Percentiles rank a stretch among this genome's conserved stretches.
These are phyloP conservation scores for Micromussa lordhowensis DNA, from an alignment of 92 coral and sea anemone genomes.

Conservation along the genomic window DNA sequence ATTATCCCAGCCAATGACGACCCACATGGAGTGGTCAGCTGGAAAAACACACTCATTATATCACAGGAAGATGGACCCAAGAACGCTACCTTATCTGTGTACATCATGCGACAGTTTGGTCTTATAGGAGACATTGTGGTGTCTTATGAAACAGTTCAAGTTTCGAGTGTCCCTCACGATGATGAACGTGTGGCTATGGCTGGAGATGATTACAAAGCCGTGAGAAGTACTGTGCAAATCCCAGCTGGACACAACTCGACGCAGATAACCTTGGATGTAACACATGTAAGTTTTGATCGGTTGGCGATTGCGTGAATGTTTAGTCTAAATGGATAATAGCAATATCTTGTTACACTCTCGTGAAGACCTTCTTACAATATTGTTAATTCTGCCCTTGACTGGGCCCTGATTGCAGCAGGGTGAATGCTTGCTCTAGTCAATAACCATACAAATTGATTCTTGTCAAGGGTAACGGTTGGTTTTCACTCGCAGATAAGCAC, in stretches of 20 bases:
- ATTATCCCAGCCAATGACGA: slow-evolving; percentile 93
- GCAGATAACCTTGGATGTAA: slow-evolving; percentile 68
- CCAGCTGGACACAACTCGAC: slow-evolving; percentile 76
- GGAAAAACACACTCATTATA: slow-evolving; percentile 73
- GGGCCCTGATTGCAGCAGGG: too few species aligned
- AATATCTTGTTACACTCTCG: too few species aligned
- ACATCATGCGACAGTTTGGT: slow-evolving; percentile 75
- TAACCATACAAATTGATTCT: too few species aligned
- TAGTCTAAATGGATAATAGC: background rate
- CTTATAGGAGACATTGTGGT: slow-evolving; percentile 81
- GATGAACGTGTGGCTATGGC: slow-evolving; percentile 82
- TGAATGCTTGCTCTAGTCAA: too few species aligned
- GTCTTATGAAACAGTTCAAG: slow-evolving; percentile 76
- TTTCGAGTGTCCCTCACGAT: slow-evolving; percentile 47
- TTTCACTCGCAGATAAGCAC: too few species aligned
- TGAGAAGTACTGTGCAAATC: slow-evolving; percentile 65
- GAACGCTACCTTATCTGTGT: slow-evolving; percentile 71
- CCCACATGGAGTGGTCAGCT: slow-evolving; percentile 89
- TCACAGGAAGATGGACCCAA: slow-evolving; percentile 79
- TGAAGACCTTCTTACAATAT: too few species aligned
- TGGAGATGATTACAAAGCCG: slow-evolving; percentile 80
- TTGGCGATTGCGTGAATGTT: background rate
- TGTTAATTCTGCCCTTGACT: too few species aligned
- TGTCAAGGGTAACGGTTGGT: too few species aligned
- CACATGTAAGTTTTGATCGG: slow-evolving; percentile 76